A percentile compares a stretch with the other conserved stretches of the same genome.
Conservation (phyloP, 2,888 invertebrate genomes). For the Apoda limacodes region DNA sequence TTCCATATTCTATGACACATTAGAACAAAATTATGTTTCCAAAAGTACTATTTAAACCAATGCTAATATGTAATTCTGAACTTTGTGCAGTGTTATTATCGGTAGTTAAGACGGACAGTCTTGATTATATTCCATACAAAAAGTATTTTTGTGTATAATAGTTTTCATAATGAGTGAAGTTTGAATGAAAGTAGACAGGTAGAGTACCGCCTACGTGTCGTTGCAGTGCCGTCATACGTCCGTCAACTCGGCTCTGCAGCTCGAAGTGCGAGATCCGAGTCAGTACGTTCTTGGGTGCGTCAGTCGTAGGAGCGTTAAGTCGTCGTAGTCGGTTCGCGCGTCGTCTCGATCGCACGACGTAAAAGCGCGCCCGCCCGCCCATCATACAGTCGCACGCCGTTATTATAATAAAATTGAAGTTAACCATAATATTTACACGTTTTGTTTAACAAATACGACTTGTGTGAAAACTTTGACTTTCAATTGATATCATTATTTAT, state of each 20-base stretch:
- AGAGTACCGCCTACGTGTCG: conserved; percentile 1
- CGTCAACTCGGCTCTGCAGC: not conserved
- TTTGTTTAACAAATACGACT: conserved; percentile 17
- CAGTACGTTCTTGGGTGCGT: conserved; percentile 4
- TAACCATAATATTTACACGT: conserved; percentile 19
- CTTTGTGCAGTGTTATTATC: too few species aligned
- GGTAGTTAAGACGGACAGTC: too few species aligned
- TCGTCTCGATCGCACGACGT: conserved; percentile 4
- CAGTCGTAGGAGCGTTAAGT: conserved; percentile 6
- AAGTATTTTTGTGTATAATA: too few species aligned
- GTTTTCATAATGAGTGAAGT: too few species aligned
- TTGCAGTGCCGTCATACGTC: not conserved
- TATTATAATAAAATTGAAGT: conserved; percentile 23
- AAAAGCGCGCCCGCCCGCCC: conserved; percentile 18
- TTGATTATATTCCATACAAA: too few species aligned
- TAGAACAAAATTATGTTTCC: too few species aligned
- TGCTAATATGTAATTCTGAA: too few species aligned
- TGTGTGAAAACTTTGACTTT: too few species aligned
- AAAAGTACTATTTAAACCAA: too few species aligned
- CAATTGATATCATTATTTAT: too few species aligned
- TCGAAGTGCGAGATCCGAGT: not conserved
- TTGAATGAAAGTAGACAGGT: too few species aligned
- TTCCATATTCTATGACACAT: too few species aligned
- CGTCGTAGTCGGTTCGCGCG: not conserved
- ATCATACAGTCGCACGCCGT: conserved; percentile 10